Conservation (phyloP, 2,888 invertebrate genomes). For the Resseliella maxima region DNA sequence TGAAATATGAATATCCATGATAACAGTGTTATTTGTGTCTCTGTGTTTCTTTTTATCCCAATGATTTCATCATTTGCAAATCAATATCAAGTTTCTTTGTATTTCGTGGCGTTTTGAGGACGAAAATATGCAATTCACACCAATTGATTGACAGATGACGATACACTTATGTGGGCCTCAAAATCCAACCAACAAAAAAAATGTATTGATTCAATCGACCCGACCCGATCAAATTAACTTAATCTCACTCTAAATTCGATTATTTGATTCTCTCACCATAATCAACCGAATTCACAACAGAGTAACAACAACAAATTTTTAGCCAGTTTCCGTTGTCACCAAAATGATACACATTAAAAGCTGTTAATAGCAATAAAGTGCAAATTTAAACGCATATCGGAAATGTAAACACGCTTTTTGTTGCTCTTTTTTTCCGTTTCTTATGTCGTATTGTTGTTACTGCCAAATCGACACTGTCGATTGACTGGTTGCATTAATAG, state of each 20-base stretch:
- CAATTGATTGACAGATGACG: conserved; percentile 51
- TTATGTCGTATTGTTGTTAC: not conserved
- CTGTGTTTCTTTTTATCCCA: not conserved
- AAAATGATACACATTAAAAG: conserved; percentile 41
- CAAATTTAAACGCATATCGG: conserved; percentile 20
- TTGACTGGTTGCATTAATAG: conserved; percentile 34
- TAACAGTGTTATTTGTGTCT: no score
- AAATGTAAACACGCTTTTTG: conserved; percentile 47
- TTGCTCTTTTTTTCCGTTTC: conserved; percentile 13
- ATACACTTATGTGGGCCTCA: conserved; percentile 42
- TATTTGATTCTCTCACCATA: conserved; percentile 43
- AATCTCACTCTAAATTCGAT: conserved; percentile 32
- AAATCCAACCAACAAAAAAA: not conserved
- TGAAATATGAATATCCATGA: conserved; percentile 51
- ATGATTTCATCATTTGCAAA: conserved; percentile 22
- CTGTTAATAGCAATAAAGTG: conserved; percentile 15
- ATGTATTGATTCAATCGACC: not conserved
- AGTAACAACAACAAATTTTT: not conserved
- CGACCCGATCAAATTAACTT: conserved; percentile 10
- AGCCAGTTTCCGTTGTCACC: not conserved
- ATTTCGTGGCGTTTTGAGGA: no score
- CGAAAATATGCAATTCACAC: conserved; percentile 17
- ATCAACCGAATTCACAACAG: not conserved
- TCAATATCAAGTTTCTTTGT: not conserved
- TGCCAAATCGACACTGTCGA: not conserved